A percentile compares a stretch with the other conserved stretches of the same genome.
Conservation (phyloP, 2,888 invertebrate genomes). For the Amphiduros pacificus region DNA sequence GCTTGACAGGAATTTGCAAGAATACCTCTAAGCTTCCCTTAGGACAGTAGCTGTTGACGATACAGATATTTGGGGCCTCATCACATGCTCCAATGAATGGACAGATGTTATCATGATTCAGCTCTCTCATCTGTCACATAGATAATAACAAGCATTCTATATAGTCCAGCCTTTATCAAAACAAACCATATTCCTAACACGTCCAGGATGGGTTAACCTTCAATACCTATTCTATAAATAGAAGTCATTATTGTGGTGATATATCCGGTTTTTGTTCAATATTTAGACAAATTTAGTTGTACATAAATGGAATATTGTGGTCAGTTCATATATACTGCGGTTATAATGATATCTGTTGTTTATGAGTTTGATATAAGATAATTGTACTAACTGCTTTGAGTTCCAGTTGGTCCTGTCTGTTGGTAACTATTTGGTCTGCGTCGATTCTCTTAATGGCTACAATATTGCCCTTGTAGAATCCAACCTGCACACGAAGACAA, state of each 20-base stretch:
- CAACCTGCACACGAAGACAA: too few species aligned
- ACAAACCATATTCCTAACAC: too few species aligned
- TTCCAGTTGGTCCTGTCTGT: constrained; percentile 7
- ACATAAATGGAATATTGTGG: too few species aligned
- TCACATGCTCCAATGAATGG: constrained; percentile 83
- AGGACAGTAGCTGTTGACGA: constrained; percentile 80
- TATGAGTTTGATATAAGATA: neutral
- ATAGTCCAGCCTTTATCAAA: too few species aligned
- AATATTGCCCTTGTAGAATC: constrained; percentile 12
- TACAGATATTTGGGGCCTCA: constrained; percentile 74
- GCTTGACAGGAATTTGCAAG: neutral
- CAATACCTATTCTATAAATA: too few species aligned
- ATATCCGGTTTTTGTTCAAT: too few species aligned
- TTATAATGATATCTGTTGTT: too few species aligned
- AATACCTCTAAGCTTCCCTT: constrained; percentile 68
- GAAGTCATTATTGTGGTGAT: too few species aligned
- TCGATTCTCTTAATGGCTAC: constrained; percentile 10
- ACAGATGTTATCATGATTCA: constrained; percentile 82
- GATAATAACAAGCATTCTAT: too few species aligned
- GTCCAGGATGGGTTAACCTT: too few species aligned
- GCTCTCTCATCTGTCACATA: constrained; percentile 82
- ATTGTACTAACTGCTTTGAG: constrained; percentile 8
- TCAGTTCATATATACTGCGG: too few species aligned
- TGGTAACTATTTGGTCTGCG: neutral
- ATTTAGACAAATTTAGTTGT: too few species aligned